Conservation (phyloP, 2,888 invertebrate species). For the Tribolium freemani region DNA sequence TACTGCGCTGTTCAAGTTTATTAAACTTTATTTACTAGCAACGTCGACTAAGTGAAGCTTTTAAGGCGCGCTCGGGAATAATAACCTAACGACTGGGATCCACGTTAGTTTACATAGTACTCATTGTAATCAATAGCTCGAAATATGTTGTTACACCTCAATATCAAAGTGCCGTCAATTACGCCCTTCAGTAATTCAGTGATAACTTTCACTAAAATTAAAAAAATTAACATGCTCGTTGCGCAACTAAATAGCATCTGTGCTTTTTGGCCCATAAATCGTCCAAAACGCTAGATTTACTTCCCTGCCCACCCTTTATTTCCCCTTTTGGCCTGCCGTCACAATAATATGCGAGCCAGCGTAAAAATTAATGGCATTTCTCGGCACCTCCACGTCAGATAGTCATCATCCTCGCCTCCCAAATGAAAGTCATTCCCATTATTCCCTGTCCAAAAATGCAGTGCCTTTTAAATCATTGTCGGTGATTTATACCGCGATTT, state of each 20-base stretch:
- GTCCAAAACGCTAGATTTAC: neutral
- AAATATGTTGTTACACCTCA: neutral
- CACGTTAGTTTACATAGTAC: neutral
- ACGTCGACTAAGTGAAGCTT: slow-evolving; percentile 33
- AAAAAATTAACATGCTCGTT: neutral
- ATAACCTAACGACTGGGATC: slow-evolving; percentile 29
- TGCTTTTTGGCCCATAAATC: neutral
- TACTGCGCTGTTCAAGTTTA: slow-evolving; percentile 49
- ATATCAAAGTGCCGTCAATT: neutral
- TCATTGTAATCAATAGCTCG: neutral
- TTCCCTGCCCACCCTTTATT: neutral
- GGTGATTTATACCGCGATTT: slow-evolving; percentile 22
- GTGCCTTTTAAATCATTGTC: slow-evolving; percentile 13
- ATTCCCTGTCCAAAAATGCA: slow-evolving; percentile 10
- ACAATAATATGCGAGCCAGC: neutral
- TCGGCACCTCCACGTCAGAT: neutral
- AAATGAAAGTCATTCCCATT: slow-evolving; percentile 19
- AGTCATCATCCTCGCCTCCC: neutral
- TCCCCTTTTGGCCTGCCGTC: neutral
- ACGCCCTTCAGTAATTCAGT: no score
- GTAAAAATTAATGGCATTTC: neutral
- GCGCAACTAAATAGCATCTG: neutral
- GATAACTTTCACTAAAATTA: neutral
- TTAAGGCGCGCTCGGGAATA: slow-evolving; percentile 36
- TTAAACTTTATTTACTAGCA: slow-evolving; percentile 50